Conservation (phyloP, 2,797 vertebrate genomes). For the Cossypha dichroa region DNA sequence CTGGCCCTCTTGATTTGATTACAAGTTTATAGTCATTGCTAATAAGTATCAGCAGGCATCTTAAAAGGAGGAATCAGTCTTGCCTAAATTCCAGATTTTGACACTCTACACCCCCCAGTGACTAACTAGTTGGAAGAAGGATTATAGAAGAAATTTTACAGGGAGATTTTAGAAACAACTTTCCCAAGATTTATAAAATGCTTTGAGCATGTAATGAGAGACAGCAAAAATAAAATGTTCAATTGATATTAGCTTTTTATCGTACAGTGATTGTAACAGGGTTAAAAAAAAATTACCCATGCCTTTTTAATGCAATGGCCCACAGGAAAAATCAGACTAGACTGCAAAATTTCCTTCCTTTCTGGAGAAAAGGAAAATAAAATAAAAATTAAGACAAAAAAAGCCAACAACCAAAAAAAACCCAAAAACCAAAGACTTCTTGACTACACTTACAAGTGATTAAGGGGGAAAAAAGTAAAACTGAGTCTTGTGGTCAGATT, state of each 20-base stretch:
- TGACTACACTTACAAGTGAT: not conserved
- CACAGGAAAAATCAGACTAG: not conserved
- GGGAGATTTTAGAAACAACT: not conserved
- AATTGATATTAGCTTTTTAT: not conserved
- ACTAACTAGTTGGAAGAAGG: not conserved
- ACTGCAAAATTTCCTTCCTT: not conserved
- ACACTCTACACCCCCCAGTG: accelerated
- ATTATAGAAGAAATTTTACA: not conserved
- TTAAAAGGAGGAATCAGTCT: not conserved
- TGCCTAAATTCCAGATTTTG: not conserved
- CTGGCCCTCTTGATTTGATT: not conserved
- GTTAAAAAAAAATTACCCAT: not conserved
- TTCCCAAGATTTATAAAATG: not conserved
- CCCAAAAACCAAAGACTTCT: not conserved
- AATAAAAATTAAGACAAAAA: not conserved
- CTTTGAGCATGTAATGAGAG: not conserved
- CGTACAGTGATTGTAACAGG: not conserved
- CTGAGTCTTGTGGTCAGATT: not conserved
- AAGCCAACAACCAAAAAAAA: not conserved
- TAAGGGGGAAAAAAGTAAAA: accelerated
- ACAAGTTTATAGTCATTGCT: not conserved
- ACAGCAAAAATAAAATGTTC: not conserved
- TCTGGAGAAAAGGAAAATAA: not conserved
- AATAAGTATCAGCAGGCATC: not conserved
- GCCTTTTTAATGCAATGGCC: not conserved